Evolutionary conservation across 1,140 invertebrate species (phyloP).

Genomic region (Pollicipes pollicipes): DNA sequence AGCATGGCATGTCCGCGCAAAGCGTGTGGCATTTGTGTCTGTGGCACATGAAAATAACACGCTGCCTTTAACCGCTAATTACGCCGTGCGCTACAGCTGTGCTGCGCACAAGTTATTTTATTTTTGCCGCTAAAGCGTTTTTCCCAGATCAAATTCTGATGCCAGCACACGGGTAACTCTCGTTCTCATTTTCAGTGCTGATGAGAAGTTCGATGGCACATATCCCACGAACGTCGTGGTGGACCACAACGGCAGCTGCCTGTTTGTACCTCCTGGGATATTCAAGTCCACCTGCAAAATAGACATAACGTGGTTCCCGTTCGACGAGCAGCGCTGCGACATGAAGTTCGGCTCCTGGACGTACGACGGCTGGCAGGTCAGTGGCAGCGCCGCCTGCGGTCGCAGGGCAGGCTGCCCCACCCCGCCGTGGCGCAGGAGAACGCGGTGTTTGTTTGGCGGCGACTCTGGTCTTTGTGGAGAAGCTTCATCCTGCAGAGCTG

Average conservation of each 20-base stretch:
- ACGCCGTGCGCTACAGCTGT: too few relatives aligned
- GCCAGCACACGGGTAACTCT: too few relatives aligned
- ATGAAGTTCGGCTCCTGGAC: slow-evolving; percentile 94
- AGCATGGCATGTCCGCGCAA: too few relatives aligned
- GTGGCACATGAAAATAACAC: too few relatives aligned
- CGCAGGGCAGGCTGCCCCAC: too few relatives aligned
- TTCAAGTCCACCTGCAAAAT: slow-evolving; percentile 99
- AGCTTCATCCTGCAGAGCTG: too few relatives aligned
- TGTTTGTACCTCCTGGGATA: slow-evolving; percentile 93
- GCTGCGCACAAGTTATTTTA: too few relatives aligned
- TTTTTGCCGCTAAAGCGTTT: too few relatives aligned
- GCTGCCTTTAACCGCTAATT: too few relatives aligned
- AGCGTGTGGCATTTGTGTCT: too few relatives aligned
- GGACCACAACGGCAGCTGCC: slow-evolving; percentile 80
- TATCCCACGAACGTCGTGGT: slow-evolving; percentile 95
- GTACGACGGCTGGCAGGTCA: slow-evolving; percentile 79
- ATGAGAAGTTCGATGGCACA: slow-evolving; percentile 93
- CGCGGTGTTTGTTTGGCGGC: background rate
- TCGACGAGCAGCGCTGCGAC: slow-evolving; percentile 92
- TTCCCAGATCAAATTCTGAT: too few relatives aligned
- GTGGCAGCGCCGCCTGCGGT: slow-evolving; percentile 4
- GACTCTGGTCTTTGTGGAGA: background rate
- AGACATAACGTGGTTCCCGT: slow-evolving; percentile 97
- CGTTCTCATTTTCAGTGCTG: slow-evolving; percentile 68
- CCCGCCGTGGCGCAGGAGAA: too few relatives aligned